Evolutionary conservation across 1,140 invertebrate genomes (phyloP).

Genomic region (Diuraphis noxia): DNA sequence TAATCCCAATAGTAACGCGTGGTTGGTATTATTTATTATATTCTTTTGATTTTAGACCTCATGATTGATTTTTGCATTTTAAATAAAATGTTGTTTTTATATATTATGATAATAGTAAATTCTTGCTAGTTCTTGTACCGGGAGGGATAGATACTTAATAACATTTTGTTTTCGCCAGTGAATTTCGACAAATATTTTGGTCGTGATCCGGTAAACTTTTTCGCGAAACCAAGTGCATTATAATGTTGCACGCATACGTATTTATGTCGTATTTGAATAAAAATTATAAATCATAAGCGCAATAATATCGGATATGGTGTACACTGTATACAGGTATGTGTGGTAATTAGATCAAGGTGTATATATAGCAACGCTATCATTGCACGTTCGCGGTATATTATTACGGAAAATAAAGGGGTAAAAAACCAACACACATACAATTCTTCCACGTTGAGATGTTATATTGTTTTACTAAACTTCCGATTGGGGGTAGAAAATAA

Average conservation of each 20-base stretch:
- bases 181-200: too few relatives aligned
- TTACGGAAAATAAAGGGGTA: not conserved
- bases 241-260: not conserved
- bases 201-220: not conserved
- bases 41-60: too few relatives aligned
- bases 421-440: not conserved
- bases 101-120: too few relatives aligned
- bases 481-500: not conserved
- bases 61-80: too few relatives aligned
- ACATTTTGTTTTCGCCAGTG: not conserved
- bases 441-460: not conserved
- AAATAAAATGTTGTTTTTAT: too few relatives aligned
- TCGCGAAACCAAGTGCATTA: not conserved
- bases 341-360: conserved; percentile 7
- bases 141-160: not conserved
- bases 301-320: not conserved
- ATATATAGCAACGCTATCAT: not conserved
- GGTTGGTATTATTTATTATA: too few relatives aligned
- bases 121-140: too few relatives aligned
- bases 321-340: not conserved
- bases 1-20: too few relatives aligned
- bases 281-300: not conserved
- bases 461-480: not conserved
- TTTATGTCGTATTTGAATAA: not conserved
- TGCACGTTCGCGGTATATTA: not conserved